phyloP scores from a whole-genome alignment of 2,797 vertebrate genomes.

The Xyrichtys novacula region DNA sequence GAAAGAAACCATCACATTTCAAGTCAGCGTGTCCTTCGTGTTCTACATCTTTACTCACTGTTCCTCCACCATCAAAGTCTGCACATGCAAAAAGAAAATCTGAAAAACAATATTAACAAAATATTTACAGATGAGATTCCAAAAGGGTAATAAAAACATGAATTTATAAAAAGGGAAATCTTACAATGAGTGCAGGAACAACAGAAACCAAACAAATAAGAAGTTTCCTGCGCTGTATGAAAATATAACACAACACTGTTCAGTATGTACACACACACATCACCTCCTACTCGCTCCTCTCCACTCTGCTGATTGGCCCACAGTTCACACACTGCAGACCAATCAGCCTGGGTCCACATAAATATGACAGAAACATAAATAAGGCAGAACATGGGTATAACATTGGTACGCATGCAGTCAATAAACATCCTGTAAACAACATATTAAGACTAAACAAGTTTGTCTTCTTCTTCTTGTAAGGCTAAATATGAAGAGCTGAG shows the following conservation, averaged over 20 bases:
- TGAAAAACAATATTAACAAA: constrained; percentile 78
- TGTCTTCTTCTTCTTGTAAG: constrained; percentile 82
- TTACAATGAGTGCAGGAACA: constrained; percentile 69
- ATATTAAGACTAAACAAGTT: constrained; percentile 85
- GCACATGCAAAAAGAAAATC: constrained; percentile 81
- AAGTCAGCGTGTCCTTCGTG: constrained; percentile 70
- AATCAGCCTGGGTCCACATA: constrained; percentile 47
- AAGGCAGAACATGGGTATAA: constrained; percentile 83
- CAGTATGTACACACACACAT: constrained; percentile 71
- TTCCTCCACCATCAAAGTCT: constrained; percentile 64
- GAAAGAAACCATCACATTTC: constrained; percentile 78
- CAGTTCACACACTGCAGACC: constrained; percentile 56
- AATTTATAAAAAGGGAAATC: constrained; percentile 76
- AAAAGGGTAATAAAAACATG: constrained; percentile 83
- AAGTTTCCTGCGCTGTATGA: constrained; percentile 61
- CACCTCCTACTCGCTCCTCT: constrained; percentile 37
- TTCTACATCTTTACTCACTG: constrained; percentile 59
- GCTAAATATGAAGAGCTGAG: constrained; percentile 81
- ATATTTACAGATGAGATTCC: constrained; percentile 82
- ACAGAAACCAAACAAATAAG: constrained; percentile 43
- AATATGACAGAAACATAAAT: constrained; percentile 75
- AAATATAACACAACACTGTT: constrained; percentile 74
- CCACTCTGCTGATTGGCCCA: constrained; percentile 45
- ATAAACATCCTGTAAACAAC: constrained; percentile 86
- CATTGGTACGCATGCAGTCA: constrained; percentile 83